These are phyloP conservation scores for Azemiops feae DNA, from an alignment of 2,113 vertebrate species.

Conservation along the genomic window DNA sequence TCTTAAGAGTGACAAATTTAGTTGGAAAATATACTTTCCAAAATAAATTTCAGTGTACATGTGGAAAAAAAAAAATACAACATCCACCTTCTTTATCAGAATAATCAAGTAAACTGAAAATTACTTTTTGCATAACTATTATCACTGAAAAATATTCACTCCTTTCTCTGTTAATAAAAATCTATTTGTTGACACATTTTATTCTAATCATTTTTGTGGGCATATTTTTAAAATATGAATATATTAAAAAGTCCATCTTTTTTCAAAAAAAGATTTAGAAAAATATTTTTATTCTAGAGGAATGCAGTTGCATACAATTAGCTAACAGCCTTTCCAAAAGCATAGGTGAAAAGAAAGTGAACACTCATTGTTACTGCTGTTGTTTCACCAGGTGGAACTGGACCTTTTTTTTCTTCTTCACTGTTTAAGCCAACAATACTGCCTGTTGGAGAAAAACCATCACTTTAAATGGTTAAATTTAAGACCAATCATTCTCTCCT, in stretches of 20 bases:
- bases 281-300: neutral
- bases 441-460: neutral
- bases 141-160: conserved; percentile 2
- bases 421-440: neutral
- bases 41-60: conserved; percentile 49
- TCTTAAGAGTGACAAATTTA: neutral
- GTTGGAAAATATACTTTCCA: conserved; percentile 27
- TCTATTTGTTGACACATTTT: conserved; percentile 19
- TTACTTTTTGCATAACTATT: neutral
- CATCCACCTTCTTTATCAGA: conserved; percentile 38
- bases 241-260: neutral
- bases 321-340: neutral
- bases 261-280: neutral
- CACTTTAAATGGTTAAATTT: neutral
- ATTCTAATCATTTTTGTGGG: neutral
- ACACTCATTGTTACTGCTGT: neutral
- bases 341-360: neutral
- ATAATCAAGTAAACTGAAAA: conserved; percentile 26
- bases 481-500: neutral
- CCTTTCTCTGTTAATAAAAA: conserved; percentile 7
- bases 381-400: neutral
- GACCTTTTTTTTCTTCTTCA: neutral
- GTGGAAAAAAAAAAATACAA: conserved; percentile 64
- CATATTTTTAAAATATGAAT: neutral
- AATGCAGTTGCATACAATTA: neutral